Conservation (phyloP, 2,888 invertebrate genomes). For the Anoplius nigerrimus region DNA sequence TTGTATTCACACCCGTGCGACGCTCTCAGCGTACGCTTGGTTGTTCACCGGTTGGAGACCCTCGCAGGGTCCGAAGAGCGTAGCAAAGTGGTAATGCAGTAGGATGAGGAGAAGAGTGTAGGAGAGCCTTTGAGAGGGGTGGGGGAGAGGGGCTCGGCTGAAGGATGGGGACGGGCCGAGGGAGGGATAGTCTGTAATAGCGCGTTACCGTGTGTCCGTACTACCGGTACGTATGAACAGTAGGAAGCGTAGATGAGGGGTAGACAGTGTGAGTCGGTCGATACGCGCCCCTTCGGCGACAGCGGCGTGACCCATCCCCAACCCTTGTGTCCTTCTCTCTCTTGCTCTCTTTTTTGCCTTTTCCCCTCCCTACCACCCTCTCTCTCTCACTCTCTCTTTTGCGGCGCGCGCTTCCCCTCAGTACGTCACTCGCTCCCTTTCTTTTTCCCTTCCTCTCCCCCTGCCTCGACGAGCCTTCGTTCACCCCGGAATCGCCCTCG, state of each 20-base stretch:
- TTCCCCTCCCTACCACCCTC: not conserved
- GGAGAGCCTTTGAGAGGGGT: not conserved
- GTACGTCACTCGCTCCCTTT: not conserved
- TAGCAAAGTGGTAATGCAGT: constrained; percentile 27
- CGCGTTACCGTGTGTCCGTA: constrained; percentile 48
- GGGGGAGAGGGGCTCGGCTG: constrained; percentile 13
- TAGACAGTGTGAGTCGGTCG: constrained; percentile 58
- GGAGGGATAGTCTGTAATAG: constrained; percentile 39
- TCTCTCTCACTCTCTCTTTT: not conserved
- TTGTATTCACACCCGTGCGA: too few species aligned
- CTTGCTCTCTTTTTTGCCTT: not conserved
- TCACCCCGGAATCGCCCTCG: constrained; percentile 30
- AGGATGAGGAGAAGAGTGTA: constrained; percentile 22
- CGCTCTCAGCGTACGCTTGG: too few species aligned
- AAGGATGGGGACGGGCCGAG: constrained; percentile 17
- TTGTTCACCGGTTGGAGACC: too few species aligned
- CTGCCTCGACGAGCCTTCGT: not conserved
- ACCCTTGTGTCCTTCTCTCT: constrained; percentile 20
- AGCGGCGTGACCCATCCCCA: constrained; percentile 46
- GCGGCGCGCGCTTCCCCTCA: too few species aligned
- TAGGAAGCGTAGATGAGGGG: constrained; percentile 47
- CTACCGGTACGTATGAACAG: constrained; percentile 53
- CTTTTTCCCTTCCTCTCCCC: not conserved
- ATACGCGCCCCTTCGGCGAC: constrained; percentile 63
- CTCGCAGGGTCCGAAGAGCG: constrained; percentile 11